Conservation (phyloP, 2,888 invertebrate genomes). For the Thera britannica region DNA sequence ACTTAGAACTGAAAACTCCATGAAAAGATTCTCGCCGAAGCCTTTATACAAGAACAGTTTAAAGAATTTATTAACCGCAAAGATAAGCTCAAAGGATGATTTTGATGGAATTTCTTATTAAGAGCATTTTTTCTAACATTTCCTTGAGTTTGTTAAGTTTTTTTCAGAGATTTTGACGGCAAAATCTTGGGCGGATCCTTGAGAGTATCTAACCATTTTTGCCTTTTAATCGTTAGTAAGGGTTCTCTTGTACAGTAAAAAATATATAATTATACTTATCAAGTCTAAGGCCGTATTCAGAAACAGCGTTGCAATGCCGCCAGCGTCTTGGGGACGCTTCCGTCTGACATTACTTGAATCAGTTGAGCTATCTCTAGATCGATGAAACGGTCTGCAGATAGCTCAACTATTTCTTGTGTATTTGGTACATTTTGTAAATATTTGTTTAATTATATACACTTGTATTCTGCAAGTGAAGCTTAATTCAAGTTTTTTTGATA, state of each 20-base stretch:
- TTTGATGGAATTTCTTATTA: constrained; percentile 39
- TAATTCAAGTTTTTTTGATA: no score
- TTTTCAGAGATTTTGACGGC: constrained; percentile 25
- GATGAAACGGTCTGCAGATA: no score
- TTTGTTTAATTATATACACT: no score
- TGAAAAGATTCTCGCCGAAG: constrained; percentile 39
- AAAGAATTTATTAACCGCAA: constrained; percentile 60
- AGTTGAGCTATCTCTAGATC: no score
- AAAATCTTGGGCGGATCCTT: constrained; percentile 7
- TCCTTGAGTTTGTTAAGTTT: constrained; percentile 8
- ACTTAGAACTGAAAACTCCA: constrained; percentile 33
- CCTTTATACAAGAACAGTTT: constrained; percentile 39
- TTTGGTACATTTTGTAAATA: no score
- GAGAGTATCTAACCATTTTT: constrained; percentile 6
- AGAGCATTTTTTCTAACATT: constrained; percentile 33
- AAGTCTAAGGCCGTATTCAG: no score
- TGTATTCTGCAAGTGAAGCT: no score
- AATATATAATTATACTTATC: neutral
- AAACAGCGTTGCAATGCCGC: no score
- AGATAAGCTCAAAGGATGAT: constrained; percentile 48
- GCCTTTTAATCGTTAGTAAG: neutral
- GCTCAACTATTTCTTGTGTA: no score
- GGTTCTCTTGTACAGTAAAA: neutral
- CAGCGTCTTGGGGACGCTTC: no score
- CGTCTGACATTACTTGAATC: no score